These are phyloP conservation scores for Melinaea marsaeus DNA, from an alignment of 2,888 invertebrate genomes.

Conservation along the genomic window DNA sequence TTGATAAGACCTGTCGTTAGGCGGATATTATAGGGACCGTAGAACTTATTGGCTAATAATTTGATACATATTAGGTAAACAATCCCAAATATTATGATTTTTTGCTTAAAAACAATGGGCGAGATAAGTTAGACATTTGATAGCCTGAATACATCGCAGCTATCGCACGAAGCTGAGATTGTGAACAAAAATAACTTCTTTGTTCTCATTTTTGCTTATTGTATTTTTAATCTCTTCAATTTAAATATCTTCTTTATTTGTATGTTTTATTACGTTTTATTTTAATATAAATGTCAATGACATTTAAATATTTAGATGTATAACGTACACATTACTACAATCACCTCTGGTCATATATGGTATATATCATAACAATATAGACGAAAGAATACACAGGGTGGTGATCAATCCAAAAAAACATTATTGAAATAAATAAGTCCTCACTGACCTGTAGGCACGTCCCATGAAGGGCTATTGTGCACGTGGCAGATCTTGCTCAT, in stretches of 20 bases:
- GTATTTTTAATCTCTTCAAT: not conserved
- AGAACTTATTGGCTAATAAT: constrained; percentile 18
- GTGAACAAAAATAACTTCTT: constrained; percentile 15
- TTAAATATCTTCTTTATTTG: not conserved
- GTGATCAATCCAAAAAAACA: too few relatives aligned
- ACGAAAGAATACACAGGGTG: too few relatives aligned
- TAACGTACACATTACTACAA: too few relatives aligned
- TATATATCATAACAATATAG: too few relatives aligned
- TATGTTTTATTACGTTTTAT: not conserved
- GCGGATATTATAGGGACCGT: constrained; percentile 49
- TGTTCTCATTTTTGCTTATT: constrained; percentile 13
- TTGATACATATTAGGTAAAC: constrained; percentile 12
- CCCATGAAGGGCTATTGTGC: constrained; percentile 70
- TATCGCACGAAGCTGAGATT: constrained; percentile 17
- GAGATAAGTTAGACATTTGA: constrained; percentile 20
- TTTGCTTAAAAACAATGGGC: constrained; percentile 7
- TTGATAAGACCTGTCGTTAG: constrained; percentile 52
- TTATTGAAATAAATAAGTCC: too few relatives aligned
- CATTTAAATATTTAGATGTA: too few relatives aligned
- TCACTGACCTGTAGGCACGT: constrained; percentile 59
- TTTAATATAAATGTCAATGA: too few relatives aligned
- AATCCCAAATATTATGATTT: constrained; percentile 12
- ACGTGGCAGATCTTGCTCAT: constrained; percentile 68
- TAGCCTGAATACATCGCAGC: constrained; percentile 21
- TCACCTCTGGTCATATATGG: too few relatives aligned